phyloP scores from a whole-genome alignment of 1,140 invertebrate species.

The Microplitis demolitor region DNA sequence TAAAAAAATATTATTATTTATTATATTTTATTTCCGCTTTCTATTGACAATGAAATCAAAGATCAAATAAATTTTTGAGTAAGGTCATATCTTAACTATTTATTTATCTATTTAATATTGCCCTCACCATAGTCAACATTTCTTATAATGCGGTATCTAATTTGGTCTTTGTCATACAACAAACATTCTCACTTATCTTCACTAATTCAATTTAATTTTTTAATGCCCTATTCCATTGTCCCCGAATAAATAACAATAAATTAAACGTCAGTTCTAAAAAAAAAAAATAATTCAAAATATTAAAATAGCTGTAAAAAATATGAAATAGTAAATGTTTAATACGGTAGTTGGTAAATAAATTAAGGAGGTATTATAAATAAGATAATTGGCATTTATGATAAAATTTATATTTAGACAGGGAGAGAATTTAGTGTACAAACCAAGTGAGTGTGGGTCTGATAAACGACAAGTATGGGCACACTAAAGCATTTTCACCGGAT shows the following conservation, averaged over 20 bases:
- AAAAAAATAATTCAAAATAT: too few relatives aligned
- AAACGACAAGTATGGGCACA: neutral
- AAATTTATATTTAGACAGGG: too few relatives aligned
- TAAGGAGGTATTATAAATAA: too few relatives aligned
- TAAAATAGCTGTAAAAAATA: too few relatives aligned
- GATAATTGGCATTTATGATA: too few relatives aligned
- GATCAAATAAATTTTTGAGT: constrained; percentile 39
- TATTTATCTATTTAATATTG: constrained; percentile 27
- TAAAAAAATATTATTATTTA: too few relatives aligned
- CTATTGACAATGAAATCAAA: constrained; percentile 26
- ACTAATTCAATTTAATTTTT: neutral
- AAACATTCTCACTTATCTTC: neutral
- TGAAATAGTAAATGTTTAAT: too few relatives aligned
- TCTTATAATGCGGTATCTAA: neutral
- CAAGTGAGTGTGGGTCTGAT: neutral
- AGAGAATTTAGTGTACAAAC: too few relatives aligned
- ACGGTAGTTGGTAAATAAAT: neutral
- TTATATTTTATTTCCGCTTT: too few relatives aligned
- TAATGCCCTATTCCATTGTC: neutral
- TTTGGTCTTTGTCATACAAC: neutral
- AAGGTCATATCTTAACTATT: constrained; percentile 40
- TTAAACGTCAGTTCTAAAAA: neutral
- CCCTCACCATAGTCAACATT: constrained; percentile 19
- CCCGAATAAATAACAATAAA: neutral
- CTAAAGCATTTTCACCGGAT: constrained; percentile 12